Percentiles rank a stretch among this genome's conserved stretches.
Conservation (phyloP, 2,888 invertebrate genomes). For the Drosophila lutescens region DNA sequence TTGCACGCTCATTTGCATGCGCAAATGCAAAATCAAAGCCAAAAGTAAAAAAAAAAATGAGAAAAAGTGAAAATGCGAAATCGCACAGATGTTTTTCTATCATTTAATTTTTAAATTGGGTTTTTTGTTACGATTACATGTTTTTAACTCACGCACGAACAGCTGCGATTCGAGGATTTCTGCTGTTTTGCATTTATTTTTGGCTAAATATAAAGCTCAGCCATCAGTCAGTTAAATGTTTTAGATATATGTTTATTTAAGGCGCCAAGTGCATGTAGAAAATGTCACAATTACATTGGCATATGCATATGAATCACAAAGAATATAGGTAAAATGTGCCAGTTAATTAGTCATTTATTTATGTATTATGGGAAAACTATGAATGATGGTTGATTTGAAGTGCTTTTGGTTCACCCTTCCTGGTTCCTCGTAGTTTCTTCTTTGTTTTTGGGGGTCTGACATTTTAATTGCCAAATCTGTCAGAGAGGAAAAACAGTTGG, state of each 20-base stretch:
- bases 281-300: conserved; percentile 18
- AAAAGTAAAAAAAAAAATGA: conserved; percentile 16
- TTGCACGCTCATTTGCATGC: conserved; percentile 77
- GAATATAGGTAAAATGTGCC: conserved; percentile 24
- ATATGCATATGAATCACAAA: conserved; percentile 50
- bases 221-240: conserved; percentile 5
- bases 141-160: conserved; percentile 58
- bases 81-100: conserved; percentile 58
- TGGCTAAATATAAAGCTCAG: conserved; percentile 15
- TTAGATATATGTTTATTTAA: conserved; percentile 44
- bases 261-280: conserved; percentile 47
- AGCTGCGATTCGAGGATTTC: conserved; percentile 40
- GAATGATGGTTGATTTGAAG: conserved; percentile 7
- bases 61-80: conserved; percentile 70
- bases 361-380: not conserved
- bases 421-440: conserved; percentile 14
- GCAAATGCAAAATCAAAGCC: conserved; percentile 14
- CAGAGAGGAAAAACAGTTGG: conserved; percentile 59
- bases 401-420: conserved; percentile 15
- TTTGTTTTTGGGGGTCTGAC: conserved; percentile 37
- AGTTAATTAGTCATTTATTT: conserved; percentile 48
- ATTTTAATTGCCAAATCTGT: conserved; percentile 73
- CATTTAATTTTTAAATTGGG: conserved; percentile 41
- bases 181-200: conserved; percentile 40
- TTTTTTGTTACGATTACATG: conserved; percentile 18